phyloP scores from a whole-genome alignment of 2,888 invertebrate species.

The Rhogogaster chlorosoma region DNA sequence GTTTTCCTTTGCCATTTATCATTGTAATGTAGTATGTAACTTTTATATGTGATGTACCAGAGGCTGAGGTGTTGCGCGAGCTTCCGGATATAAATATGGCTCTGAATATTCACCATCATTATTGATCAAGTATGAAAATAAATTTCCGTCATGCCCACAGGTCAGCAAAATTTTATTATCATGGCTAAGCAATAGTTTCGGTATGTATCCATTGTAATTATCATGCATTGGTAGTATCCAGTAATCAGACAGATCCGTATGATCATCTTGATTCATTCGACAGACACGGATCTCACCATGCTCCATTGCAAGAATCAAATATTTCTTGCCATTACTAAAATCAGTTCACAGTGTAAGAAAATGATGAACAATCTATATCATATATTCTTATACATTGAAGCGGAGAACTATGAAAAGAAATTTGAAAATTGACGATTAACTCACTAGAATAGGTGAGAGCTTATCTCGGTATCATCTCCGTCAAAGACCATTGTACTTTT shows the following conservation, averaged over 20 bases:
- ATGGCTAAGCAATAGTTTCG: conserved; percentile 82
- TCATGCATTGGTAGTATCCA: conserved; percentile 89
- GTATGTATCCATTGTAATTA: conserved; percentile 84
- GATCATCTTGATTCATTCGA: conserved; percentile 77
- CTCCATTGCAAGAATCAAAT: conserved; percentile 82
- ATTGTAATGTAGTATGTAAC: not conserved
- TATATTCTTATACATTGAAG: conserved; percentile 21
- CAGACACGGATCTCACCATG: conserved; percentile 83
- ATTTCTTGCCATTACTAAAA: conserved; percentile 78
- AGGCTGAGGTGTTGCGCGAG: not conserved
- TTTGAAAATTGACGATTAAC: conserved; percentile 58
- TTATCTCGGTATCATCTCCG: conserved; percentile 81
- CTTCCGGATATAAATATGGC: conserved; percentile 31
- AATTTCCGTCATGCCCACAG: conserved; percentile 88
- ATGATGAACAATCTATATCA: conserved; percentile 33
- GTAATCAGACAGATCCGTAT: conserved; percentile 82
- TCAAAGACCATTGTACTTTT: conserved; percentile 78
- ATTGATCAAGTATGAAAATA: conserved; percentile 83
- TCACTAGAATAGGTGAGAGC: conserved; percentile 80
- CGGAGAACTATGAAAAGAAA: not conserved
- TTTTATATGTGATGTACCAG: conserved; percentile 45
- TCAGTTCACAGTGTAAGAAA: not conserved
- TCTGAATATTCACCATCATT: conserved; percentile 55
- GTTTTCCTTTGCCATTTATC: not conserved
- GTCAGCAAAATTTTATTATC: conserved; percentile 82